A percentile compares a stretch with the other conserved stretches of the same genome.
Evolutionary conservation across 2,797 vertebrate genomes (phyloP).

Genomic region (Rhodeus uyekii): DNA sequence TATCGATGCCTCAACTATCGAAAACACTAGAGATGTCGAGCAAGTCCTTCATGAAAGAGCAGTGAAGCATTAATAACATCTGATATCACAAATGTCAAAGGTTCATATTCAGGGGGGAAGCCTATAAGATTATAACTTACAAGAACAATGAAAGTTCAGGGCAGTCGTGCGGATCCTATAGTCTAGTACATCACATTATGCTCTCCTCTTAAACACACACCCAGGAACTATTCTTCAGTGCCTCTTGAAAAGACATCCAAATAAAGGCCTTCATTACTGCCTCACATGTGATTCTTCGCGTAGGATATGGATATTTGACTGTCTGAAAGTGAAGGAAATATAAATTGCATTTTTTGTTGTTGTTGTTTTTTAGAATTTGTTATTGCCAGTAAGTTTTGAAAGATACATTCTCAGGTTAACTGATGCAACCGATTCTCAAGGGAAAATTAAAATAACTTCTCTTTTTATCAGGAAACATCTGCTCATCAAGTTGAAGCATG

Average conservation of each 20-base stretch:
- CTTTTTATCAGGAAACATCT: constrained; percentile 65
- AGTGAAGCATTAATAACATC: constrained; percentile 17
- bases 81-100: neutral
- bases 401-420: neutral
- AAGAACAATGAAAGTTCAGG: neutral
- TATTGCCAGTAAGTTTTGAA: neutral
- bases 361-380: neutral
- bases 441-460: constrained; percentile 20
- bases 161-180: constrained; percentile 21
- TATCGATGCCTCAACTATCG: neutral
- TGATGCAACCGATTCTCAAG: neutral
- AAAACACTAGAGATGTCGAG: neutral
- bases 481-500: constrained; percentile 18
- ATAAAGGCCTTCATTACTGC: neutral
- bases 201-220: constrained; percentile 1
- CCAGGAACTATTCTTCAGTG: constrained; percentile 43
- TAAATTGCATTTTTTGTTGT: neutral
- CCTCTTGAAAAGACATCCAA: neutral
- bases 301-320: neutral
- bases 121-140: neutral
- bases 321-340: neutral
- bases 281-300: neutral
- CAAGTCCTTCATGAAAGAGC: neutral
- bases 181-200: neutral
- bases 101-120: neutral